Base-by-base conservation (phyloP, 2,888 invertebrate species). In the Idaea dimidiata region DNA sequence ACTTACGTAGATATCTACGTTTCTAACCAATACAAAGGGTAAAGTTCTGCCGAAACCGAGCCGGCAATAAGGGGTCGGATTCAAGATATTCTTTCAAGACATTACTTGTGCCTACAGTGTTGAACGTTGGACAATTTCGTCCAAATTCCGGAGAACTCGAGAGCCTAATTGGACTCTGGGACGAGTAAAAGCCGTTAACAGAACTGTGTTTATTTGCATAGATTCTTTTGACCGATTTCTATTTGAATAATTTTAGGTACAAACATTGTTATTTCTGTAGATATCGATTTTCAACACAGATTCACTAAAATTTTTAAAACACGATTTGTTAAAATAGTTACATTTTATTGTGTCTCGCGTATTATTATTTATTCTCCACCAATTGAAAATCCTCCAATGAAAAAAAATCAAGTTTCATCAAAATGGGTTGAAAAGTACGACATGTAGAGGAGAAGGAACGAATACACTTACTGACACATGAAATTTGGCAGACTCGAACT, bases 31-130 rank as follows among this genome's bases (percentile, higher is more conserved):
- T 10, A n/a, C 5, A 43, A 17, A 57, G 61, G 43, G 24, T 57
- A 57, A 60, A 64, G 54, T 58, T 62, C 17, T 7, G 17, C n/a
- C 17, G 55, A 17, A 62, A 17, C 56, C 57, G 68, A 66, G 64
- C 59, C 68, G 67, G 66, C 71, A 67, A 70, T 66, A 68, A 32
- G 64, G 63, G 67, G 64, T 57, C 67, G 68, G 73, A 77, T 76
- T 72, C 67, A 70, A 68, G 66, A 68, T 70, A 78, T 75, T 78
- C 74, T 77, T 78, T 76, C 72, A 62, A 68, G 71, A 78, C 79
- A 81, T 82, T 82, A 80, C 73, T 18, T 56, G 14, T 18, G 17
- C 56, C n/a, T 24, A 24, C 24, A 24, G 24, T 3, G 24, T 24
- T 24, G 24, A 18, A 14, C 18, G 56, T 56, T 56, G 18, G 56